phyloP scores from a whole-genome alignment of 2,888 invertebrate genomes.

The Euphydryas editha region DNA sequence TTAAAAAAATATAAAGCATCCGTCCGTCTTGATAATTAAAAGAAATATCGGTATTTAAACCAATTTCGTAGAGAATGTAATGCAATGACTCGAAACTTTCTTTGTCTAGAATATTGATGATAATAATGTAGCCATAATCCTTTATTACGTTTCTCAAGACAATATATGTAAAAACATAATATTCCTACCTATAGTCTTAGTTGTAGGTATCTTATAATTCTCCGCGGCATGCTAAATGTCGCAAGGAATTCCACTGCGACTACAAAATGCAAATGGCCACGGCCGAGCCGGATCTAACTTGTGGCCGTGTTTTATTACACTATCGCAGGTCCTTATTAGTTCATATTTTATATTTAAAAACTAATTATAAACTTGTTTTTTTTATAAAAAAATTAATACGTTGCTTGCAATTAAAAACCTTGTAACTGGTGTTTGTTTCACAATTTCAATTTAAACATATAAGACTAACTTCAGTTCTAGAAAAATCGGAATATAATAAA shows the following conservation, averaged over 20 bases:
- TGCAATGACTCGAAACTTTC: neutral
- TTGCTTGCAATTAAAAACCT: too few species aligned
- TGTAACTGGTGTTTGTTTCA: too few species aligned
- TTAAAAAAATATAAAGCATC: too few species aligned
- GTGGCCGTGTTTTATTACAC: constrained; percentile 43
- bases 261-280: constrained; percentile 46
- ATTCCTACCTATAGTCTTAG: constrained; percentile 18
- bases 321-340: constrained; percentile 25
- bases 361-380: neutral
- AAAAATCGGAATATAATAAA: too few species aligned
- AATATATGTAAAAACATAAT: constrained; percentile 9
- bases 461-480: too few species aligned
- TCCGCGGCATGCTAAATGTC: constrained; percentile 31
- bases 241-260: constrained; percentile 45
- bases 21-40: too few species aligned
- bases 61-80: too few species aligned
- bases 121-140: neutral
- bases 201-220: constrained; percentile 33
- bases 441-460: too few species aligned
- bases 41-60: too few species aligned
- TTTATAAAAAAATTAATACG: neutral
- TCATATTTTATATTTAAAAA: neutral
- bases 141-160: constrained; percentile 4
- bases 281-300: constrained; percentile 48
- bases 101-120: neutral